phyloP scores from a whole-genome alignment of 2,797 vertebrate species.

The Urocyon cinereoargenteus region DNA sequence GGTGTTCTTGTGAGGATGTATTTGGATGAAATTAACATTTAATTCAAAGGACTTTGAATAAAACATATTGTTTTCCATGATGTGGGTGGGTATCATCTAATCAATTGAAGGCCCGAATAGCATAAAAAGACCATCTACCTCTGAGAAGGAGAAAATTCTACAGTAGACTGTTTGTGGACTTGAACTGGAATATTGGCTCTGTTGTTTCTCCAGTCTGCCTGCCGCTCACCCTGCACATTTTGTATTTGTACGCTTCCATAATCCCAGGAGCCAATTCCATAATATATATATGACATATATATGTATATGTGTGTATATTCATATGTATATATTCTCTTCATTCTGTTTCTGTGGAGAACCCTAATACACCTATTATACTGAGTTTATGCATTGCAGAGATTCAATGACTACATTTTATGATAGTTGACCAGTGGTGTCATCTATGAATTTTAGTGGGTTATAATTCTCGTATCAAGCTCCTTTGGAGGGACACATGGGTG shows the following conservation, averaged over 20 bases:
- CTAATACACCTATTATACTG: neutral
- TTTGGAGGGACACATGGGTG: neutral
- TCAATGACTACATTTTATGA: neutral
- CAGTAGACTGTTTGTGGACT: neutral
- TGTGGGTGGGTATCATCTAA: neutral
- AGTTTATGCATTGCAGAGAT: neutral
- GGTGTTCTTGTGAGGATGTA: neutral
- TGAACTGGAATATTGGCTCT: neutral
- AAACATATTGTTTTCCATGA: neutral
- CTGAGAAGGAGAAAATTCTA: neutral
- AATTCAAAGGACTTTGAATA: neutral
- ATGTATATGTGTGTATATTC: neutral
- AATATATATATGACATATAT: neutral
- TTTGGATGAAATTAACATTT: neutral
- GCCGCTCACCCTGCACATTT: neutral
- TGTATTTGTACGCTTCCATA: neutral
- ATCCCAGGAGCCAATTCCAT: neutral
- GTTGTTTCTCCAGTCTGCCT: neutral
- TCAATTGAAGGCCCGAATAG: neutral
- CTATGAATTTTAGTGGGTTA: neutral
- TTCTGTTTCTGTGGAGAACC: neutral
- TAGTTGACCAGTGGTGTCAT: neutral
- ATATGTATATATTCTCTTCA: neutral
- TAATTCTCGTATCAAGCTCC: neutral
- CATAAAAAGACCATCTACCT: neutral